Conservation (phyloP, 2,797 vertebrate species). For the Tangara arthus region DNA sequence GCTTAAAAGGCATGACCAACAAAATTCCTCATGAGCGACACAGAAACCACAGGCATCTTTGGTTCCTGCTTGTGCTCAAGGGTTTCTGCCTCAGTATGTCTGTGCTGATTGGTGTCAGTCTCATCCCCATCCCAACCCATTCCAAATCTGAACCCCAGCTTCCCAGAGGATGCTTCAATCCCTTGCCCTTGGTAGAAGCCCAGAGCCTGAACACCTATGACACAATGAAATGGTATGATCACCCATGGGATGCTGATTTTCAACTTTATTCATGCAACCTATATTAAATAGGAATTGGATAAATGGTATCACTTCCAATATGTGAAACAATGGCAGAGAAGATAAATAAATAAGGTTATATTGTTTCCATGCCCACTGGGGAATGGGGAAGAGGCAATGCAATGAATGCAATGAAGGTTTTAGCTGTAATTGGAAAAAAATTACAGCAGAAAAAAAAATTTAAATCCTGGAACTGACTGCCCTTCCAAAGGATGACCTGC, state of each 20-base stretch:
- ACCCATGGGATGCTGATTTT: neutral
- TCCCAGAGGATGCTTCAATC: neutral
- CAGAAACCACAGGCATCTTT: neutral
- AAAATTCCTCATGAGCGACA: neutral
- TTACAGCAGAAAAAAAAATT: neutral
- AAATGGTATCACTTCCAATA: neutral
- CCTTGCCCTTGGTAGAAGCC: neutral
- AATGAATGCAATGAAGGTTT: neutral
- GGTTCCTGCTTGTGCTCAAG: neutral
- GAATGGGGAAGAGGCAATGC: neutral
- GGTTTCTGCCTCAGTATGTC: neutral
- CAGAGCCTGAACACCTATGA: neutral
- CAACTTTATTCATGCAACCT: neutral
- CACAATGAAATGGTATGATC: neutral
- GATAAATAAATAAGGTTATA: neutral
- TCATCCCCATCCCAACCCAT: too few relatives aligned
- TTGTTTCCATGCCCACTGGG: neutral
- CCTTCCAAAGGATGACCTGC: neutral
- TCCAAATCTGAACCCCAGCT: neutral
- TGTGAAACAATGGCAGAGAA: neutral
- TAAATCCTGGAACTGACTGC: neutral
- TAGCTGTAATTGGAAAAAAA: neutral
- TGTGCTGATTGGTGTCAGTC: neutral
- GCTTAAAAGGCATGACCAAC: neutral
- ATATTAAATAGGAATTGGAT: neutral